Evolutionary conservation across 1,140 invertebrate species (phyloP).

Genomic region (Pseudomyrmex flavicornis): DNA sequence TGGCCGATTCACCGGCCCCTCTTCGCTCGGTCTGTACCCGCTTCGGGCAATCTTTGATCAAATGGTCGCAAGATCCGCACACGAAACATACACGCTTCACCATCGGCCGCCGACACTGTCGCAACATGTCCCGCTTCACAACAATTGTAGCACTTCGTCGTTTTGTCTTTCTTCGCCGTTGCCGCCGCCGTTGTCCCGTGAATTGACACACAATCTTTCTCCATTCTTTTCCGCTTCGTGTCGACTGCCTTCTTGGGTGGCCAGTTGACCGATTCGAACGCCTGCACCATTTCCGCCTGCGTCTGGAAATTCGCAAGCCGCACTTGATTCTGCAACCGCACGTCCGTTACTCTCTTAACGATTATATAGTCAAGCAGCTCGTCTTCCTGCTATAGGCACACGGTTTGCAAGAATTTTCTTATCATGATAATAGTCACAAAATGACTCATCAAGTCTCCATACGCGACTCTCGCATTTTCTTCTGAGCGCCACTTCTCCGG

Average conservation of each 20-base stretch:
- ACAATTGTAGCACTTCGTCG: no score
- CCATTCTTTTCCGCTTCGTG: no score
- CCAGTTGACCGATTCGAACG: not conserved
- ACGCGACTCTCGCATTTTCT: not conserved
- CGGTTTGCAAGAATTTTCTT: not conserved
- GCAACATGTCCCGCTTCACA: no score
- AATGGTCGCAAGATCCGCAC: no score
- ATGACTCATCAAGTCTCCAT: not conserved
- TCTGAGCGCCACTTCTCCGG: not conserved
- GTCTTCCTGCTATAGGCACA: not conserved
- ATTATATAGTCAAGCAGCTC: slow-evolving; percentile 3
- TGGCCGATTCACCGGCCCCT: no score
- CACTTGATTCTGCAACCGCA: not conserved
- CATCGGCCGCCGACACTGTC: no score
- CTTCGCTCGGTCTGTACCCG: no score
- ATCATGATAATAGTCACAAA: slow-evolving; percentile 21
- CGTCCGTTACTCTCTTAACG: not conserved
- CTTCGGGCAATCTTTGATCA: no score
- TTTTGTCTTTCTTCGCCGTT: no score
- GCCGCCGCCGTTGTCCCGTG: no score
- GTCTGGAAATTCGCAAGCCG: not conserved
- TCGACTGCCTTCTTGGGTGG: not conserved
- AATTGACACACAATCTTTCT: no score
- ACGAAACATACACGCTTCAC: no score
- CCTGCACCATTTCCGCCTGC: not conserved